These are phyloP conservation scores for Heteronetta atricapilla DNA, from an alignment of 2,113 vertebrate species.

Conservation along the genomic window DNA sequence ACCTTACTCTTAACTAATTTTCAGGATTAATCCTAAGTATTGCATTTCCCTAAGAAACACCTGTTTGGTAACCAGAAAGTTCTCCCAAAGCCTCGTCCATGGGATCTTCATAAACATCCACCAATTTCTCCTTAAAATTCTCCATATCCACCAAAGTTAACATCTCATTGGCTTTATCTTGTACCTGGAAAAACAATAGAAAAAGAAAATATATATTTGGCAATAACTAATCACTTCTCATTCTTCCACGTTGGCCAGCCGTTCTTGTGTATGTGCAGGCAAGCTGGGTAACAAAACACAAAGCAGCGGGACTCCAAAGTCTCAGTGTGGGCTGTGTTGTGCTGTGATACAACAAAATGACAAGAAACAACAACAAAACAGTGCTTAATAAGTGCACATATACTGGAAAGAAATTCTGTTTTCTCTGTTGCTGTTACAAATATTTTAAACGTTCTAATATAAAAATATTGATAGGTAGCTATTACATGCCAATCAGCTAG, in stretches of 20 bases:
- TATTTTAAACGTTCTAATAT: not conserved
- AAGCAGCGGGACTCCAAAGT: not conserved
- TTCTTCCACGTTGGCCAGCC: not conserved
- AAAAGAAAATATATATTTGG: not conserved
- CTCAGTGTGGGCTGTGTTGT: not conserved
- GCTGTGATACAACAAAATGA: not conserved
- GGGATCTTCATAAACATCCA: constrained; percentile 5
- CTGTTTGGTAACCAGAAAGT: constrained; percentile 37
- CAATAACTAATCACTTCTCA: not conserved
- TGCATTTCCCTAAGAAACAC: constrained; percentile 41
- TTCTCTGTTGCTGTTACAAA: not conserved
- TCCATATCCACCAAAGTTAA: constrained; percentile 75
- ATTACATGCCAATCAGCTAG: not conserved
- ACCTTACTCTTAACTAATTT: not conserved
- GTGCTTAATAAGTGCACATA: not conserved
- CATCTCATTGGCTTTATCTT: constrained; percentile 73
- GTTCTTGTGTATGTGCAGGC: not conserved
- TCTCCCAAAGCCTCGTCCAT: constrained; percentile 40
- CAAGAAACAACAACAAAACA: not conserved
- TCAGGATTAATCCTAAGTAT: not conserved
- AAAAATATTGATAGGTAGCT: not conserved
- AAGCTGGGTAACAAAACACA: not conserved
- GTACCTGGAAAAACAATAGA: constrained; percentile 62
- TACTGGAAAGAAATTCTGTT: not conserved
- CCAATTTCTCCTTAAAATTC: constrained; percentile 68